Evolutionary conservation across 2,888 invertebrate genomes (phyloP).

Genomic region (Incurvaria masculella): DNA sequence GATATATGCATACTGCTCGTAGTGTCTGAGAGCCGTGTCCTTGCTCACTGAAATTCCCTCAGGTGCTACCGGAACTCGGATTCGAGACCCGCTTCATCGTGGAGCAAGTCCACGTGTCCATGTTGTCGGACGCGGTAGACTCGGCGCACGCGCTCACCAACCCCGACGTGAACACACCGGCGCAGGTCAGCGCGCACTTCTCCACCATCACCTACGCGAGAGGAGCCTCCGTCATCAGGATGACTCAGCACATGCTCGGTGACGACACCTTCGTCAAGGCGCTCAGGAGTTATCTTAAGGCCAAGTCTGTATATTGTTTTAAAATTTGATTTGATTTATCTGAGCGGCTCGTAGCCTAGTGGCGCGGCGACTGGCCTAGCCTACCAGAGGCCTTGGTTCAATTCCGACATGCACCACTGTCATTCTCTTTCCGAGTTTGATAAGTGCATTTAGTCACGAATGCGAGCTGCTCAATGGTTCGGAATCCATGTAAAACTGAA

Average conservation of each 20-base stretch:
- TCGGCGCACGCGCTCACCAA: constrained; percentile 59
- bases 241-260: constrained; percentile 64
- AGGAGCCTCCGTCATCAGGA: constrained; percentile 61
- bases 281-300: constrained; percentile 50
- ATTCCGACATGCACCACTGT: too few species aligned
- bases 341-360: too few species aligned
- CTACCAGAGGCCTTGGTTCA: too few species aligned
- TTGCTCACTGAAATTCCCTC: too few species aligned
- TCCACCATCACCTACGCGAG: constrained; percentile 68
- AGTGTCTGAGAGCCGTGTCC: neutral
- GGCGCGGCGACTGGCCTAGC: too few species aligned
- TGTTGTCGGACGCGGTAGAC: constrained; percentile 56
- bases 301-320: constrained; percentile 46
- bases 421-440: too few species aligned
- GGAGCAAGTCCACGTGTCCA: constrained; percentile 63
- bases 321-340: too few species aligned
- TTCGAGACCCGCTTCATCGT: constrained; percentile 57
- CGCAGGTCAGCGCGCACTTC: constrained; percentile 59
- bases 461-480: too few species aligned
- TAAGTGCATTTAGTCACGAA: too few species aligned
- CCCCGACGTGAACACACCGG: constrained; percentile 49
- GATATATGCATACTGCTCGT: neutral
- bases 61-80: constrained; percentile 37
- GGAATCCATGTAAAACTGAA: too few species aligned
- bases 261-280: constrained; percentile 46